phyloP scores from a whole-genome alignment of 2,888 invertebrate species.

The Amblyjoppa fuscipennis region DNA sequence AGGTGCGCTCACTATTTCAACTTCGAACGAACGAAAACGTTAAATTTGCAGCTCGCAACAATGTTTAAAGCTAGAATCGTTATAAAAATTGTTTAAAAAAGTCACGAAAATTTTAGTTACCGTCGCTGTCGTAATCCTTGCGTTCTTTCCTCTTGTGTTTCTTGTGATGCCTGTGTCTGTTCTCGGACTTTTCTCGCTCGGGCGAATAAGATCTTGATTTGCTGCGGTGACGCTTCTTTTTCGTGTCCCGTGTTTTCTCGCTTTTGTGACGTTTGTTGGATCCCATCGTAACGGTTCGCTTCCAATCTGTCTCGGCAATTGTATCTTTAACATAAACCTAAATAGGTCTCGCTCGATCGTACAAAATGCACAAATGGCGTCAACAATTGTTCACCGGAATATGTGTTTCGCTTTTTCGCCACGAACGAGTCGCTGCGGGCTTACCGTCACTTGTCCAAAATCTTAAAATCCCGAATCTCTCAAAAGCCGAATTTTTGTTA shows the following conservation, averaged over 20 bases:
- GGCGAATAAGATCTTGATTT: constrained; percentile 86
- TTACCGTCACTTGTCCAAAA: no score
- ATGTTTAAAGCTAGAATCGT: background rate
- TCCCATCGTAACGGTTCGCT: constrained; percentile 86
- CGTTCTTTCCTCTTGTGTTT: constrained; percentile 84
- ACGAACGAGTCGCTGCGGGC: background rate
- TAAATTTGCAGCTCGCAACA: background rate
- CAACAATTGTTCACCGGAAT: background rate
- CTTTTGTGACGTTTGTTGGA: constrained; percentile 90
- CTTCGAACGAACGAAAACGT: constrained; percentile 71
- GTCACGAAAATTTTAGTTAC: constrained; percentile 75
- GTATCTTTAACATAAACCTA: background rate
- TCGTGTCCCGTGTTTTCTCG: constrained; percentile 87
- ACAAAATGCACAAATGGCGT: constrained; percentile 6
- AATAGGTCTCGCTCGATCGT: background rate
- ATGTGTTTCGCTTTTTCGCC: background rate
- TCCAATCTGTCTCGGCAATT: background rate
- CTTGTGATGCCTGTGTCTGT: constrained; percentile 84
- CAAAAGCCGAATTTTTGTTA: no score
- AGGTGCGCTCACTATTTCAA: constrained; percentile 83
- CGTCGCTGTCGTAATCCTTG: constrained; percentile 84
- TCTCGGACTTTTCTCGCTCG: constrained; percentile 82
- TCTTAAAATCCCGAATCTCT: no score
- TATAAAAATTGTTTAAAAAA: background rate
- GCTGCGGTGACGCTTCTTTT: constrained; percentile 90